Evolutionary conservation across 2,797 vertebrate species (phyloP), one percentile per base, ranked within the genome.

Genomic region (Onychomys arenicola): DNA sequence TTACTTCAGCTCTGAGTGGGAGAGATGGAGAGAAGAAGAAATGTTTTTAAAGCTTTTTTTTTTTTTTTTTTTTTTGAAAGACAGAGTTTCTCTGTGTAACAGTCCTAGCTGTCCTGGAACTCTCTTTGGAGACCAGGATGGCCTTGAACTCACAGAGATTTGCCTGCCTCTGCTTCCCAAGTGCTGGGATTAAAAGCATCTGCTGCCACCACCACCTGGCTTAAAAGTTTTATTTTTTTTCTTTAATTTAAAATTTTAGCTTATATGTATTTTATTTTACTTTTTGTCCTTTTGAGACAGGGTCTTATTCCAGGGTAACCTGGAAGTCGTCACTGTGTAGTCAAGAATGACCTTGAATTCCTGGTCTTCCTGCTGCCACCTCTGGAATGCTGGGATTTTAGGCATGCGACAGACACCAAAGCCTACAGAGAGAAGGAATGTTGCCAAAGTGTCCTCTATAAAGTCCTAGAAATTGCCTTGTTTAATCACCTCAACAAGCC

Each of bases 381-480:
- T 61, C 57, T 19, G 37, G 52, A 61, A 4, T n/a, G 29, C 71
- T 76, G 69, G 55, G 11, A 34, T 9, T 46, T 46, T 4, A 34
- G 6, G 55, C 71, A 16, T 61, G 37, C 2, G 13, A 52, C 19
- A 34, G 13, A 52, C 19, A 34, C 40, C 29, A 34, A 13, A 43
- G 17, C 55, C 71, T 61, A 25, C 32, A 77, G 73, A 63, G 40
- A 95, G 65, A 52, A 76, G 23, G 59, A 43, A 49, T 40, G 34
- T 78, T 92, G 85, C 69, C 40, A 29, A 34, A 71, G n/a, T 32
- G 25, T 27, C 43, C 92, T 91, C 61, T 80, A 57, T 69, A 40
- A 88, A 57, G 67, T 57, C 75, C 78, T 94, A 29, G 32, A 93
- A 92, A 84, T 71, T 29, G 65, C 90, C 77, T 94, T 77, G 32